phyloP scores from a whole-genome alignment of 1,140 invertebrate genomes.

The Paralvinella palmiformis region DNA sequence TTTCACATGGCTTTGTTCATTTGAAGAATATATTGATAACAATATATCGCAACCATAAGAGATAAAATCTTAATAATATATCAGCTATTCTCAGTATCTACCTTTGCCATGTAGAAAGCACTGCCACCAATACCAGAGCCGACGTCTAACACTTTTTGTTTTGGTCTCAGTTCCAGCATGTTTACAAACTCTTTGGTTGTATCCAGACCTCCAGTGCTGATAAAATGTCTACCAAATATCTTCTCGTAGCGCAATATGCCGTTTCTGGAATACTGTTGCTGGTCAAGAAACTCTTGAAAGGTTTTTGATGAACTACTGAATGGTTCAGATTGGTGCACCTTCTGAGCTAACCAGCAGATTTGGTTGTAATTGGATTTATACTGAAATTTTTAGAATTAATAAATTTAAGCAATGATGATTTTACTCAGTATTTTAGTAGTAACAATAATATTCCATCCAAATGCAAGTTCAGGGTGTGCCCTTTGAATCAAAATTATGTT shows the following conservation, averaged over 20 bases:
- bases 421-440: no score
- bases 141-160: constrained; percentile 55
- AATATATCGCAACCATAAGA: no score
- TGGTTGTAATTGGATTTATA: constrained; percentile 53
- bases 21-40: no score
- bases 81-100: no score
- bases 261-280: constrained; percentile 56
- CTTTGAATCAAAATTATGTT: neutral
- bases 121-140: constrained; percentile 61
- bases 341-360: constrained; percentile 50
- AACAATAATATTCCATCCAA: no score
- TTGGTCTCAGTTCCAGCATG: constrained; percentile 51
- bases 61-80: no score
- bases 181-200: constrained; percentile 54
- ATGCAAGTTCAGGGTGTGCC: no score
- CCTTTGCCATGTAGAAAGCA: constrained; percentile 58
- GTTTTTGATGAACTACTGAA: constrained; percentile 31
- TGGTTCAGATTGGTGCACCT: constrained; percentile 33
- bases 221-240: constrained; percentile 59
- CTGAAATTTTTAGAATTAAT: constrained; percentile 41
- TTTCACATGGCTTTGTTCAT: no score
- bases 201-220: constrained; percentile 57
- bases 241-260: constrained; percentile 59
- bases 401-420: no score
- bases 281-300: constrained; percentile 59